Conservation (phyloP, 92 coral and sea anemone species). For the Epizoanthus fatuus region DNA sequence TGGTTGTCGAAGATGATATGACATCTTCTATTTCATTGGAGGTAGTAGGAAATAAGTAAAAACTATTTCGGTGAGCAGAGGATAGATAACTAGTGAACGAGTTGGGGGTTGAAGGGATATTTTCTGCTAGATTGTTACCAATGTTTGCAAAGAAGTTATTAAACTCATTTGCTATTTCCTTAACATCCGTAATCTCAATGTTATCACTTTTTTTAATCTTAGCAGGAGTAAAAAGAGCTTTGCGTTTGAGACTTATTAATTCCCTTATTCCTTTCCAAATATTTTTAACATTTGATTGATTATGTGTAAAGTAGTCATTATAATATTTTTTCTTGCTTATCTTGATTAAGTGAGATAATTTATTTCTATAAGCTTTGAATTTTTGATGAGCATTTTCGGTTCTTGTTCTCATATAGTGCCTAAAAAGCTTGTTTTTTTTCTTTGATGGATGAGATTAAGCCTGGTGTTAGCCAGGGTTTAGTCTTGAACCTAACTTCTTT, state of each 20-base stretch:
- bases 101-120: neutral
- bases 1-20: slow-evolving; percentile 10
- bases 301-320: slow-evolving; percentile 31
- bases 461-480: slow-evolving; percentile 64
- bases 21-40: slow-evolving; percentile 24
- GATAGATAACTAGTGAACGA: neutral
- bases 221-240: neutral
- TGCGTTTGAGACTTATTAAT: neutral
- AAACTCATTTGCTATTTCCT: slow-evolving; percentile 27
- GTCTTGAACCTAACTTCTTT: slow-evolving; percentile 35
- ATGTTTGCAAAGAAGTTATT: slow-evolving; percentile 43
- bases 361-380: slow-evolving; percentile 36
- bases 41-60: too few relatives aligned
- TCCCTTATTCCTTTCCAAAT: slow-evolving; percentile 54
- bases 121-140: slow-evolving; percentile 46
- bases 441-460: slow-evolving; percentile 37
- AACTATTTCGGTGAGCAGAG: too few relatives aligned
- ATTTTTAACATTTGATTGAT: slow-evolving; percentile 37
- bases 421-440: slow-evolving; percentile 48
- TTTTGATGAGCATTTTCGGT: slow-evolving; percentile 17
- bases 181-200: slow-evolving; percentile 13
- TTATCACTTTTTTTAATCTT: slow-evolving; percentile 22
- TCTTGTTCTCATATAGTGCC: slow-evolving; percentile 37
- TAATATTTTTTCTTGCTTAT: slow-evolving; percentile 48
- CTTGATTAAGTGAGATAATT: slow-evolving; percentile 52